Percentiles rank a stretch among this genome's conserved stretches.
These are phyloP conservation scores for Epirrhoe tristata DNA, from an alignment of 2,888 invertebrate species.

Conservation along the genomic window DNA sequence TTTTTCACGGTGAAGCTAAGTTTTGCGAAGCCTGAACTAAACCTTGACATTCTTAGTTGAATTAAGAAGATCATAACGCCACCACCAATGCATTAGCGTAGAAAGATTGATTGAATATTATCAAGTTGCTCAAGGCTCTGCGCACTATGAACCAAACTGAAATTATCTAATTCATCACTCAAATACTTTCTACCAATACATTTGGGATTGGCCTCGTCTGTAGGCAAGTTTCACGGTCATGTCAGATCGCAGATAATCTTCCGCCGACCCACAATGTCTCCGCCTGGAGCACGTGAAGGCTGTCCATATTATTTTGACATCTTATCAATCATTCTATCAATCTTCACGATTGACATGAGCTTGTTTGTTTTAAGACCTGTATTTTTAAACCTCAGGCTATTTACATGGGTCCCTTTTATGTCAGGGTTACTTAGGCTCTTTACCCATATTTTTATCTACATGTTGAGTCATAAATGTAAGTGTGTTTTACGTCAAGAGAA, in stretches of 20 bases:
- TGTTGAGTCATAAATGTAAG: constrained; percentile 44
- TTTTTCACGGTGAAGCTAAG: constrained; percentile 22
- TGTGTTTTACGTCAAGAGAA: constrained; percentile 34
- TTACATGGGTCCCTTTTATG: constrained; percentile 39
- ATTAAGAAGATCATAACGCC: constrained; percentile 10
- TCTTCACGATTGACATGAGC: constrained; percentile 53
- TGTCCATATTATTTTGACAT: constrained; percentile 52
- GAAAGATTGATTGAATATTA: neutral
- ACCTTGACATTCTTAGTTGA: constrained; percentile 24
- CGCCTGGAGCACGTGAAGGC: constrained; percentile 48
- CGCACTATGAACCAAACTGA: constrained; percentile 12
- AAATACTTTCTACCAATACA: constrained; percentile 36
- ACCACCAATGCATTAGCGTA: constrained; percentile 3
- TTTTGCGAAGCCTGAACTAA: constrained; percentile 14
- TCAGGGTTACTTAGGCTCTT: constrained; percentile 44
- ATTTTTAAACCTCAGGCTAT: constrained; percentile 41
- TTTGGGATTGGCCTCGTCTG: constrained; percentile 38
- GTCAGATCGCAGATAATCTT: constrained; percentile 57
- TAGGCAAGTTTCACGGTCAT: constrained; percentile 44
- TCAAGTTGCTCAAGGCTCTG: neutral
- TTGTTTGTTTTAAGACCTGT: constrained; percentile 47
- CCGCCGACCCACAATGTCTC: constrained; percentile 47
- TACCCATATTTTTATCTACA: constrained; percentile 41
- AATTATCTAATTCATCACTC: constrained; percentile 23
- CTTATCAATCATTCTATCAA: constrained; percentile 57